Evolutionary conservation across 2,888 invertebrate species (phyloP).

Genomic region (Girardia tigrina): DNA sequence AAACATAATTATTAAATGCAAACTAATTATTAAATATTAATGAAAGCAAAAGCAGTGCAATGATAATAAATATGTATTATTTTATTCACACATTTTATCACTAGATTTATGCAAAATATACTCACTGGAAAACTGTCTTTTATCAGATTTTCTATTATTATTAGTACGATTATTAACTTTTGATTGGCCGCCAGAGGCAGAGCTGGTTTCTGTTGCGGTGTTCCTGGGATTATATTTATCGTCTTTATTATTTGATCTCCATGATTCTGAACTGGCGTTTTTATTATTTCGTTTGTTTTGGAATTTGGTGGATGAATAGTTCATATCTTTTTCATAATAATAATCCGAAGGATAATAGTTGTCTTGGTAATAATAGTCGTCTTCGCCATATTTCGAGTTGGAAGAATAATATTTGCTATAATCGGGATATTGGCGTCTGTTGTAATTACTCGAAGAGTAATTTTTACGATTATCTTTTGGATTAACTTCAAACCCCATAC

Average conservation of each 20-base stretch:
- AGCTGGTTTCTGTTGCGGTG: background rate
- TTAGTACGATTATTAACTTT: background rate
- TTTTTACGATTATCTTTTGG: background rate
- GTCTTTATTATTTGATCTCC: background rate
- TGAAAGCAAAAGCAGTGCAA: background rate
- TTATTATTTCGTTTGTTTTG: background rate
- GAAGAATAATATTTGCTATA: background rate
- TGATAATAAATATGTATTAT: background rate
- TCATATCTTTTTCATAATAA: constrained; percentile 4
- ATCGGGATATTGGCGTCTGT: background rate
- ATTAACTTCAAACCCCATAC: background rate
- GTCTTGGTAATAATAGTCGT: background rate
- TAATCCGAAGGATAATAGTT: background rate
- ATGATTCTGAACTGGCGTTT: background rate
- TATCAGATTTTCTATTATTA: constrained; percentile 27
- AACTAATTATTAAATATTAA: no score
- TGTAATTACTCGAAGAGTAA: constrained; percentile 11
- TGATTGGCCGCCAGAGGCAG: background rate
- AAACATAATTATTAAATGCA: no score
- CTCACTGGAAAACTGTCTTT: constrained; percentile 34
- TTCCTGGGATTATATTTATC: background rate
- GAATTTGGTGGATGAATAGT: background rate
- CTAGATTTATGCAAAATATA: constrained; percentile 24
- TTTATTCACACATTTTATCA: background rate
- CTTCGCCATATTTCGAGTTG: background rate